These are phyloP conservation scores for Anoplopoma fimbria DNA, from an alignment of 2,113 vertebrate genomes.

Conservation along the genomic window DNA sequence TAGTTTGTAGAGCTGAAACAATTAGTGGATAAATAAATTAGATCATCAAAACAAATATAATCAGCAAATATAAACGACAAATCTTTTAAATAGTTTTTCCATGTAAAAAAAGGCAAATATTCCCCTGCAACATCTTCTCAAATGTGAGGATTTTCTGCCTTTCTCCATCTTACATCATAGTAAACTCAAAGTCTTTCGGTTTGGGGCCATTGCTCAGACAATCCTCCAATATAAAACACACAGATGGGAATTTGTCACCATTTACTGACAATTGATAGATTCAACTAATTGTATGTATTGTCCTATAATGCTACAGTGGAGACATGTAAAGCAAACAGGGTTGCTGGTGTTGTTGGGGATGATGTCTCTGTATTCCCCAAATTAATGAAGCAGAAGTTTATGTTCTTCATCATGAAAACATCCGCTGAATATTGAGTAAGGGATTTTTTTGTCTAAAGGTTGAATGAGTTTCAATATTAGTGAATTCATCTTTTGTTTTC, in stretches of 20 bases:
- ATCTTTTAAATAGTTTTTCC: not conserved
- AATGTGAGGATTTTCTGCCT: not conserved
- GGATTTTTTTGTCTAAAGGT: not conserved
- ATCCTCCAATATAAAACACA: not conserved
- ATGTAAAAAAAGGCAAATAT: not conserved
- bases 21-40: not conserved
- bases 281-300: not conserved
- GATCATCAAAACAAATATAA: not conserved
- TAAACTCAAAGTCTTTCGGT: not conserved
- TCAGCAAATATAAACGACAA: too few species aligned
- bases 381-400: not conserved
- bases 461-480: constrained; percentile 10
- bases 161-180: not conserved
- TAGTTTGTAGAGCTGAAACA: not conserved
- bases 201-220: not conserved
- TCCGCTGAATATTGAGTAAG: not conserved
- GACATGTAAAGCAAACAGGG: not conserved
- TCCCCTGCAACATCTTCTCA: not conserved
- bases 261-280: not conserved
- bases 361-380: not conserved
- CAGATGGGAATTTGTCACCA: not conserved
- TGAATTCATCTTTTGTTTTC: constrained; percentile 25
- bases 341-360: not conserved
- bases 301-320: not conserved
- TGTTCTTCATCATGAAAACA: not conserved